A percentile compares a stretch with the other conserved stretches of the same genome.
phyloP scores from a whole-genome alignment of 2,888 invertebrate genomes.

The Rhamnusium bicolor region DNA sequence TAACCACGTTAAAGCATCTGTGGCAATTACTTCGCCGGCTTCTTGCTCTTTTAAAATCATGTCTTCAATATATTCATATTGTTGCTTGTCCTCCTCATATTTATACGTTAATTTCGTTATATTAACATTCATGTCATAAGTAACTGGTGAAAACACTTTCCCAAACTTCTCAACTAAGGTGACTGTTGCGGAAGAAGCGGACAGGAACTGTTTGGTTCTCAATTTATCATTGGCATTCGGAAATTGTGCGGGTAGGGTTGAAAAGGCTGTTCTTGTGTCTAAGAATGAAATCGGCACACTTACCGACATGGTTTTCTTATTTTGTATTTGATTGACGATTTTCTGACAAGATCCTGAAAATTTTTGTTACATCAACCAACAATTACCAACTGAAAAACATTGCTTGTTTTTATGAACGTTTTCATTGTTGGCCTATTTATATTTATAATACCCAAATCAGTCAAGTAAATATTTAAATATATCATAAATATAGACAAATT shows the following conservation, averaged over 20 bases:
- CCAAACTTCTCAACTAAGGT: conserved; percentile 74
- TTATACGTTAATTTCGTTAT: conserved; percentile 80
- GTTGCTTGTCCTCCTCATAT: conserved; percentile 73
- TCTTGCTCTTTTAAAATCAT: conserved; percentile 78
- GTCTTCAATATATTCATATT: conserved; percentile 78
- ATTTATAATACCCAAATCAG: too few relatives aligned
- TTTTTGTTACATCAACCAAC: neutral
- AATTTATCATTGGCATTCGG: conserved; percentile 51
- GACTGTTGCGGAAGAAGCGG: conserved; percentile 55
- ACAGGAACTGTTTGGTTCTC: conserved; percentile 57
- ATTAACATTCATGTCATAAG: conserved; percentile 85
- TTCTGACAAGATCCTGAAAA: neutral
- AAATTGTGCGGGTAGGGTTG: conserved; percentile 46
- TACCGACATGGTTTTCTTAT: conserved; percentile 7
- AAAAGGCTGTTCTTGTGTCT: conserved; percentile 43
- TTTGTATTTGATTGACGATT: neutral
- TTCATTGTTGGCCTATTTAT: too few relatives aligned
- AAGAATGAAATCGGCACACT: conserved; percentile 1
- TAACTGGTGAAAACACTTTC: conserved; percentile 81
- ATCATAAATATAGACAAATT: too few relatives aligned
- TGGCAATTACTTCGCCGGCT: conserved; percentile 72
- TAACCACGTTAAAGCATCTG: conserved; percentile 82
- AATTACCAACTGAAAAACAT: neutral
- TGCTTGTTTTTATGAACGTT: too few relatives aligned
- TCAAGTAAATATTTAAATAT: too few relatives aligned